These are phyloP conservation scores for Channa argus DNA, from an alignment of 2,113 vertebrate species.

Conservation along the genomic window DNA sequence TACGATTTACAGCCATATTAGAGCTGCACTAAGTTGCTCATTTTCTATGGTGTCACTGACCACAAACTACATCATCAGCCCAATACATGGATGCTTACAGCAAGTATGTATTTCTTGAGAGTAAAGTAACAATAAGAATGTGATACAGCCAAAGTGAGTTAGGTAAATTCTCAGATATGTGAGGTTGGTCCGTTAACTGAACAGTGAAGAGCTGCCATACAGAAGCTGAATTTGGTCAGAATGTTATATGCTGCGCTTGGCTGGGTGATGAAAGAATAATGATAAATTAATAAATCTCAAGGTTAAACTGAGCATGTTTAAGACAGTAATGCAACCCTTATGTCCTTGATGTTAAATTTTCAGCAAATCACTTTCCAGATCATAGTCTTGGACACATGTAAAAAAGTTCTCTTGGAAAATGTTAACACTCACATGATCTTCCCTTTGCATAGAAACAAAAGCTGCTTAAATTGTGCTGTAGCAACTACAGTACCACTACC, in stretches of 20 bases:
- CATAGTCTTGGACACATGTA: slow-evolving; percentile 11
- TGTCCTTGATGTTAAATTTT: slow-evolving; percentile 31
- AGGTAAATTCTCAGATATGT: background rate
- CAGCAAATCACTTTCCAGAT: background rate
- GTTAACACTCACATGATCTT: background rate
- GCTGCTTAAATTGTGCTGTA: background rate
- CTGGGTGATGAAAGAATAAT: slow-evolving; percentile 51
- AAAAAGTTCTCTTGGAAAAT: background rate
- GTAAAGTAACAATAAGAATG: background rate
- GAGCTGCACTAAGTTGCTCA: background rate
- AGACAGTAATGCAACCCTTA: slow-evolving; percentile 5
- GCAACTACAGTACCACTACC: slow-evolving; percentile 11
- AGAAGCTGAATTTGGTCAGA: slow-evolving; percentile 12
- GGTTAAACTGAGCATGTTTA: slow-evolving; percentile 53
- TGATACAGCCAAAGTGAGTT: background rate
- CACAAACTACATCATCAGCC: background rate
- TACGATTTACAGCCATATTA: no score
- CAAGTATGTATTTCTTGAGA: background rate
- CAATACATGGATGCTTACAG: background rate
- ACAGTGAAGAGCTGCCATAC: slow-evolving; percentile 13
- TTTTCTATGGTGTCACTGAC: background rate
- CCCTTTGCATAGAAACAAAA: slow-evolving; percentile 6
- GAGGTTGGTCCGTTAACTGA: background rate
- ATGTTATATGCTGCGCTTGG: background rate
- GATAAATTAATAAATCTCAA: slow-evolving; percentile 57